Evolutionary conservation across 2,888 invertebrate species (phyloP), one percentile per base, ranked within the genome.

Genomic region (Dorcus hopei): DNA sequence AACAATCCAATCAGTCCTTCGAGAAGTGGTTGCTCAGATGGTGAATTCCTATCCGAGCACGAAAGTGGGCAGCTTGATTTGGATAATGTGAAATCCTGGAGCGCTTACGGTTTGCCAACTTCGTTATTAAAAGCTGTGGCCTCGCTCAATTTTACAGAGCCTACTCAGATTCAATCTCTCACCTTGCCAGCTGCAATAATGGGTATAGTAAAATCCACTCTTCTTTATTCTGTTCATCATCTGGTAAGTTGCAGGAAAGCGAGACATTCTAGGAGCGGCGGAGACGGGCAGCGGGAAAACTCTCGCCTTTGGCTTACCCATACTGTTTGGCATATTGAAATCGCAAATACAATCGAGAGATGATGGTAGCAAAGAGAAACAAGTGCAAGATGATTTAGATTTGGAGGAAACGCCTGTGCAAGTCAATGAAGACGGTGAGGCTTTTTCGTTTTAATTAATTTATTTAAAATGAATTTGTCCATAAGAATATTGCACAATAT

Each of bases 221-320:
- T 33, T 3, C 7, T 33, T 33, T 4, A 33, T 33, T 6, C 26
- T 33, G 26, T 33, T 5, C 5, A 4, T 33, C 26, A 33, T 33
- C 7, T 33, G 6, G 26, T 3, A 33, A 55, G 19, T 74, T 74
- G 11, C 68, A 85, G 85, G 88, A 42, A 84, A 88, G 49, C 85
- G 91, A 78, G 97, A 99, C 77, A 92, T 99, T 66, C 79, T 99
- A 1, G 99, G 97, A n/a, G 98, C 98, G 55, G 98, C 98, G 2
- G 97, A 98, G 82, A 99, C 99, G 0, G 99, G 99, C 0, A 97
- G 97, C 78, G 99, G 99, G 0, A 99, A 99, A 82, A 99, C 99
- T 0, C 80, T 99, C 52, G 98, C 98, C 0, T 99, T 98, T 81
- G 97, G 94, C 0, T 90, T 99, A 58, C 99, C 99, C 8, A 89